Percentiles rank a stretch among this genome's conserved stretches.
Evolutionary conservation across 2,888 invertebrate genomes (phyloP).

Genomic region (Tenodera sinensis): DNA sequence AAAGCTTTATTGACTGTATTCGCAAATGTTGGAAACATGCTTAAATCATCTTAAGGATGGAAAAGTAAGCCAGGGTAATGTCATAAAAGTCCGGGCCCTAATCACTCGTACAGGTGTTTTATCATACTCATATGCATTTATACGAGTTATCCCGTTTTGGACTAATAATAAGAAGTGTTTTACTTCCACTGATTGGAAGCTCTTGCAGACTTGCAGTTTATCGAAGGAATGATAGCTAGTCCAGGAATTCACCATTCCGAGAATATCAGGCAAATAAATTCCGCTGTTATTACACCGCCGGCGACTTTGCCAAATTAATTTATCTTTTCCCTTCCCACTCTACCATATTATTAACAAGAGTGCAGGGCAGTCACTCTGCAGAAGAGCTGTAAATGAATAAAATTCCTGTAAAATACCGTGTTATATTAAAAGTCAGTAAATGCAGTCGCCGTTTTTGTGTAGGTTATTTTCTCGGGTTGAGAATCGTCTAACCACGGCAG

Average conservation of each 20-base stretch:
- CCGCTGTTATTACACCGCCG: neutral
- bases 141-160: too few species aligned
- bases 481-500: conserved; percentile 2
- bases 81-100: too few species aligned
- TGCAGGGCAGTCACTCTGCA: neutral
- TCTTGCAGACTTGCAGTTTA: neutral
- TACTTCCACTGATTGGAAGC: neutral
- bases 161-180: too few species aligned
- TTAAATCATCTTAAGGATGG: too few species aligned
- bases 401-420: conserved; percentile 9
- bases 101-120: too few species aligned
- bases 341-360: conserved; percentile 6
- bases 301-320: neutral
- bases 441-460: neutral
- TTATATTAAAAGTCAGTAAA: neutral
- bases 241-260: neutral
- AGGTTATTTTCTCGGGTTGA: neutral
- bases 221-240: neutral
- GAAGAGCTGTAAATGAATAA: neutral
- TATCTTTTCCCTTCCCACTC: neutral
- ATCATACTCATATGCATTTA: too few species aligned
- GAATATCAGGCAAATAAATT: neutral
- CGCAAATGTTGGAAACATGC: too few species aligned
- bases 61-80: too few species aligned
- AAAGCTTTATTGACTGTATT: too few species aligned